Conservation (phyloP, 2,888 invertebrate species). For the Ernsta delagoae region DNA sequence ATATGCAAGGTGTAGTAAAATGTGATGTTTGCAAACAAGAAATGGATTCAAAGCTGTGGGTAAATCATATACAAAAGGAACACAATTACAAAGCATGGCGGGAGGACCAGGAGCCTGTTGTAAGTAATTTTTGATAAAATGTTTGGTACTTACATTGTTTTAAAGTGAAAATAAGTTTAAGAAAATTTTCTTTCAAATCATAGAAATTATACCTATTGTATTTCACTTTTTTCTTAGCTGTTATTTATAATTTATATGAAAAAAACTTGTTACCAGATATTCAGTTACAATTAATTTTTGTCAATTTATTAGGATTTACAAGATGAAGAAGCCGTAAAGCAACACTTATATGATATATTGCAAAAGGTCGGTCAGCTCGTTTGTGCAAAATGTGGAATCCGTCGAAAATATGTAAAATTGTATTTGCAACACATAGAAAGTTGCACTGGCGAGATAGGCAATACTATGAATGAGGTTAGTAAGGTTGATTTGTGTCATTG, state of each 20-base stretch:
- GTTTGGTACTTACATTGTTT: too few species aligned
- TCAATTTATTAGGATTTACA: slow-evolving; percentile 53
- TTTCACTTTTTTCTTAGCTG: too few species aligned
- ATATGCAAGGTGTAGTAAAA: slow-evolving; percentile 37
- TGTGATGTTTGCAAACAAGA: slow-evolving; percentile 68
- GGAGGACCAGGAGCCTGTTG: background rate
- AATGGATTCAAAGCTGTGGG: slow-evolving; percentile 70
- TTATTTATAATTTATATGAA: too few species aligned
- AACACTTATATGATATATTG: slow-evolving; percentile 50
- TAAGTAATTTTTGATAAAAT: too few species aligned
- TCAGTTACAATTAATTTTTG: too few species aligned
- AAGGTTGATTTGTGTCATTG: too few species aligned
- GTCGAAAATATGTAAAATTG: background rate
- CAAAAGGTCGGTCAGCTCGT: slow-evolving; percentile 47
- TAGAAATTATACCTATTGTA: too few species aligned
- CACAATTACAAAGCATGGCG: slow-evolving; percentile 4
- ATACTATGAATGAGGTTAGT: background rate
- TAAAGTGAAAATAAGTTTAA: too few species aligned
- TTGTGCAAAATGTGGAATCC: slow-evolving; percentile 50
- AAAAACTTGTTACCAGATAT: too few species aligned
- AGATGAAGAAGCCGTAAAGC: slow-evolving; percentile 47
- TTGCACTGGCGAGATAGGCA: background rate
- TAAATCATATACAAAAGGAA: slow-evolving; percentile 22
- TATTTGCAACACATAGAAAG: slow-evolving; percentile 16
- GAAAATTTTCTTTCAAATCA: too few species aligned